These are phyloP conservation scores for Calameuta idolon DNA, from an alignment of 2,888 invertebrate genomes.

Conservation along the genomic window DNA sequence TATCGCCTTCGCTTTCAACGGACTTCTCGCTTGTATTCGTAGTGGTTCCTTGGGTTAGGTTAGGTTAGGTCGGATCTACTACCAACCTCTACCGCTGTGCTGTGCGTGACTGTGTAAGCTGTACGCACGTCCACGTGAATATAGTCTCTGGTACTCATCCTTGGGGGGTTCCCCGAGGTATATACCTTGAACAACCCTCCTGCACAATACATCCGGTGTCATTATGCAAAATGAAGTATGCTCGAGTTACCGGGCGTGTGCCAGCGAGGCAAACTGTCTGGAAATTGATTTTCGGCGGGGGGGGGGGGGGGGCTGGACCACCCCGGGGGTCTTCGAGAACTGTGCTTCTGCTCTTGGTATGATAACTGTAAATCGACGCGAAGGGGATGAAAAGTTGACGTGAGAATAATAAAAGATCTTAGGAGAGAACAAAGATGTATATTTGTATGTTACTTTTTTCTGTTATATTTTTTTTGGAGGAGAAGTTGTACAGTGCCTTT, in stretches of 20 bases:
- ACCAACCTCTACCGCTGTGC: neutral
- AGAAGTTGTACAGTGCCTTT: neutral
- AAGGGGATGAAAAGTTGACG: neutral
- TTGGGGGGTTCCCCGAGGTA: neutral
- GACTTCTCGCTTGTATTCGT: neutral
- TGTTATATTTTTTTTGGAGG: neutral
- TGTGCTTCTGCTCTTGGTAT: neutral
- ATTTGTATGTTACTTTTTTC: too few species aligned
- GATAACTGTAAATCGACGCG: neutral
- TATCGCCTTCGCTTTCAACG: neutral
- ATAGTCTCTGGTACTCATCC: neutral
- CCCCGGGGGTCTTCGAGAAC: neutral
- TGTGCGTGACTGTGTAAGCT: neutral
- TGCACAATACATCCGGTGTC: neutral
- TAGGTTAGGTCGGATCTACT: neutral
- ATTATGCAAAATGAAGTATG: neutral
- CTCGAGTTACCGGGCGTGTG: neutral
- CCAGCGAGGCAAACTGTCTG: neutral
- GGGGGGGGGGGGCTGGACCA: neutral
- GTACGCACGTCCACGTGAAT: neutral
- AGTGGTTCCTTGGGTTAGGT: neutral
- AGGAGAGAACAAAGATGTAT: neutral
- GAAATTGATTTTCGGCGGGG: neutral
- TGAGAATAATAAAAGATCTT: neutral
- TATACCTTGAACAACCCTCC: neutral